Evolutionary conservation across 2,888 invertebrate species (phyloP), one percentile per base, ranked within the genome.

Genomic region (Papilio demoleus): DNA sequence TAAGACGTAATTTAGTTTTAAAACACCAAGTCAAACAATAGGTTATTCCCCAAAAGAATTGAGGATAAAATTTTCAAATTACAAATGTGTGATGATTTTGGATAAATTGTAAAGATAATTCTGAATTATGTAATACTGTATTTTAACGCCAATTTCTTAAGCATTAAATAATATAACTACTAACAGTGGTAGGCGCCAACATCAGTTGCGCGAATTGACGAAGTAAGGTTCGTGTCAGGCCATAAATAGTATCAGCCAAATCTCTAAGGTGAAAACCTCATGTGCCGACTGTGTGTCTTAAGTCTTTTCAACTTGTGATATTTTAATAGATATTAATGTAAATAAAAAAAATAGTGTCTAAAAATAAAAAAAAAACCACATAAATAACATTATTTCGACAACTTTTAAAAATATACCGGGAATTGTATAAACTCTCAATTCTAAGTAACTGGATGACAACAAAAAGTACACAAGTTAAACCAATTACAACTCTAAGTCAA

Each of bases 331-430:
- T n/a, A n/a, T n/a, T n/a, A n/a, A n/a, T n/a, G n/a, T n/a, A n/a
- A n/a, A n/a, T n/a, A n/a, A n/a, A n/a, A n/a, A n/a, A n/a, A n/a
- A n/a, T n/a, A n/a, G n/a, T n/a, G n/a, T n/a, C 1, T 24, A 50
- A 50, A 50, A 24, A 50, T 50, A 14, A 4, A 50, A 50, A 50
- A 24, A 12, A 50, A 24, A 5, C 24, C 14, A 24, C 24, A 50
- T 24, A 11, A 50, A 50, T 50, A 50, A 22, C 12, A 24, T n/a
- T n/a, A 24, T 50, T 50, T 24, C 50, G 22, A 22, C 12, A 14
- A 14, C 24, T 12, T 11, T 47, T 24, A 24, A 50, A 50, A 50
- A 50, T 50, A 24, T 50, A 50, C 50, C 50, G 24, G 50, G 50
- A 50, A 24, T 50, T 50, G 6, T 24, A 14, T 14, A 19, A 42